These are phyloP conservation scores for Timandra comae DNA, from an alignment of 2,888 invertebrate genomes.

Conservation along the genomic window DNA sequence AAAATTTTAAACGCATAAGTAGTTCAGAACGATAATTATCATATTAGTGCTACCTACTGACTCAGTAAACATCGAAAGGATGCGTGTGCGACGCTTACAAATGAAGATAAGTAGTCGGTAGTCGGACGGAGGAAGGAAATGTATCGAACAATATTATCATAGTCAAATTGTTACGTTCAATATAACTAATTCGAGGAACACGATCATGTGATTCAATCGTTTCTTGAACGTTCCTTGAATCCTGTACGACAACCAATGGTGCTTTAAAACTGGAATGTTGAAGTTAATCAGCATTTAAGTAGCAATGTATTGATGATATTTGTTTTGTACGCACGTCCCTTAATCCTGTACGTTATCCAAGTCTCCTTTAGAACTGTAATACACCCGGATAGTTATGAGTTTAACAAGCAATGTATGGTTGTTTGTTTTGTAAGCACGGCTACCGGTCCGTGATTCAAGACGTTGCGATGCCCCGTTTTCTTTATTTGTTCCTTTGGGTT, in stretches of 20 bases:
- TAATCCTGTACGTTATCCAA: too few relatives aligned
- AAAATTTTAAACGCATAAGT: too few relatives aligned
- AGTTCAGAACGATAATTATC: slow-evolving; percentile 7
- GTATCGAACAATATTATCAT: slow-evolving; percentile 8
- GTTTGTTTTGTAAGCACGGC: slow-evolving; percentile 8
- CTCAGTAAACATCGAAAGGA: slow-evolving; percentile 19
- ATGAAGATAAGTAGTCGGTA: too few relatives aligned
- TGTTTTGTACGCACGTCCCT: slow-evolving; percentile 3
- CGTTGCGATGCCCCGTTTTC: slow-evolving; percentile 24
- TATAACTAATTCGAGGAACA: slow-evolving; percentile 26
- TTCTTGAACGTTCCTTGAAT: slow-evolving; percentile 20
- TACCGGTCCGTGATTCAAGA: slow-evolving; percentile 28
- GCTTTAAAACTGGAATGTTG: too few relatives aligned
- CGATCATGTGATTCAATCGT: slow-evolving; percentile 26
- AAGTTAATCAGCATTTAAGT: background rate
- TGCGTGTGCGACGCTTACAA: slow-evolving; percentile 12
- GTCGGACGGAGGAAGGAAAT: slow-evolving; percentile 14
- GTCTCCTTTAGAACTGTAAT: too few relatives aligned
- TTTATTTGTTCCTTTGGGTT: slow-evolving; percentile 30
- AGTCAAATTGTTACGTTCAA: slow-evolving; percentile 15
- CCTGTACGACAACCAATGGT: too few relatives aligned
- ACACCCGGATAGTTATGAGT: too few relatives aligned
- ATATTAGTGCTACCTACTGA: slow-evolving; percentile 9
- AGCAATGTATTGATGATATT: slow-evolving; percentile 3
- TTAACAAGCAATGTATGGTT: slow-evolving; percentile 9